Evolutionary conservation across 1,140 invertebrate genomes (phyloP).

Genomic region (Euborellia annulipes): DNA sequence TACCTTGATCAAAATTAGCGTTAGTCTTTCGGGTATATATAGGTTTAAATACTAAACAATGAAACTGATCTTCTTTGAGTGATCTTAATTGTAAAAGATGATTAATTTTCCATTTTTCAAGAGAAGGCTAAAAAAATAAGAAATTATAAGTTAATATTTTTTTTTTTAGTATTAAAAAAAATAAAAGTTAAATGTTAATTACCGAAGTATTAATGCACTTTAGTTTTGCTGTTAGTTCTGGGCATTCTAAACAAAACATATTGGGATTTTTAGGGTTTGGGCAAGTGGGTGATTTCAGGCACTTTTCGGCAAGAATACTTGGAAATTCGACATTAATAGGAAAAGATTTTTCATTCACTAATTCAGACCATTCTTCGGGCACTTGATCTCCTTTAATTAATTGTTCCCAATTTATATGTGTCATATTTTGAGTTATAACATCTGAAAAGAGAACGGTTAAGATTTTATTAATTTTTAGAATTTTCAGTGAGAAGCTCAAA

Average conservation of each 20-base stretch:
- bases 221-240: slow-evolving; percentile 1
- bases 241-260: no score
- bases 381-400: slow-evolving; percentile 1
- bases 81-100: slow-evolving; percentile 24
- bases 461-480: no score
- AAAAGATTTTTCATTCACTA: slow-evolving; percentile 12
- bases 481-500: no score
- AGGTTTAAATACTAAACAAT: slow-evolving; percentile 9
- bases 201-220: slow-evolving; percentile 5
- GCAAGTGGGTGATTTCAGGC: no score
- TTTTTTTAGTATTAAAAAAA: neutral
- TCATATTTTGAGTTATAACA: neutral
- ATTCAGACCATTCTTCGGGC: neutral
- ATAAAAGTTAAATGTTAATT: slow-evolving; percentile 6
- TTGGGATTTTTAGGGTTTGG: no score
- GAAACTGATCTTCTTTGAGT: slow-evolving; percentile 16
- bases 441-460: no score
- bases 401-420: slow-evolving; percentile 4
- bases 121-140: slow-evolving; percentile 7
- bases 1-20: no score
- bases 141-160: neutral
- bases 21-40: slow-evolving; percentile 1
- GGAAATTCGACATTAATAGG: slow-evolving; percentile 15
- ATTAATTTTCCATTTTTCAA: slow-evolving; percentile 20
- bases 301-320: slow-evolving; percentile 7